These are phyloP conservation scores for Polymixis flavicincta DNA, from an alignment of 2,888 invertebrate species.

Conservation along the genomic window DNA sequence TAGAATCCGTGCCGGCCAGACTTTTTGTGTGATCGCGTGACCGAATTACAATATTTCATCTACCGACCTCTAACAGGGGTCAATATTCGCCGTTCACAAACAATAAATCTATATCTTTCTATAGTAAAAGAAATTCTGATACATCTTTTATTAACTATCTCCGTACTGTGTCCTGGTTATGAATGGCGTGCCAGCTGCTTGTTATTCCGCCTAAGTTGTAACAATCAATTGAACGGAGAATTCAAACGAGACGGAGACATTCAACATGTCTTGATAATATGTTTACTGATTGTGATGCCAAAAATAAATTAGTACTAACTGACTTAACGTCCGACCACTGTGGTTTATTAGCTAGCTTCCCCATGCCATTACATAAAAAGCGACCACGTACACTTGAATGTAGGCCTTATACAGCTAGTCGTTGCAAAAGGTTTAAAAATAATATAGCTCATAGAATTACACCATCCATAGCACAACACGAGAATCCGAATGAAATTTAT, in stretches of 20 bases:
- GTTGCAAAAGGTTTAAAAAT: no score
- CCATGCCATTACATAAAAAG: no score
- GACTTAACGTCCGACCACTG: no score
- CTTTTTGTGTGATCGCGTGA: constrained; percentile 56
- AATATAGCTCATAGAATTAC: no score
- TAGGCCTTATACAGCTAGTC: no score
- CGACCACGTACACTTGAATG: no score
- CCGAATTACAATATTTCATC: constrained; percentile 51
- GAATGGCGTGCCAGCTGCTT: constrained; percentile 57
- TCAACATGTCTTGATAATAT: no score
- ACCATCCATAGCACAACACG: no score
- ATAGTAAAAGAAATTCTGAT: constrained; percentile 13
- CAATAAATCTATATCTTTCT: constrained; percentile 5
- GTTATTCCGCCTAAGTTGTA: constrained; percentile 40
- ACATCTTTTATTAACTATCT: constrained; percentile 23
- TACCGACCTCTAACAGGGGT: neutral
- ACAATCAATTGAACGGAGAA: constrained; percentile 66
- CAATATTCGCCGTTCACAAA: constrained; percentile 17
- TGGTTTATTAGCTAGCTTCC: no score
- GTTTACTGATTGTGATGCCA: no score
- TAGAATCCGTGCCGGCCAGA: constrained; percentile 52
- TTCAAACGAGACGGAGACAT: constrained; percentile 35
- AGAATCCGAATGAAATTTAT: no score
- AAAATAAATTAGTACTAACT: no score
- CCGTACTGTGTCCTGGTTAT: constrained; percentile 19